Conservation (phyloP, 2,113 vertebrate genomes). For the Carassius auratus region DNA sequence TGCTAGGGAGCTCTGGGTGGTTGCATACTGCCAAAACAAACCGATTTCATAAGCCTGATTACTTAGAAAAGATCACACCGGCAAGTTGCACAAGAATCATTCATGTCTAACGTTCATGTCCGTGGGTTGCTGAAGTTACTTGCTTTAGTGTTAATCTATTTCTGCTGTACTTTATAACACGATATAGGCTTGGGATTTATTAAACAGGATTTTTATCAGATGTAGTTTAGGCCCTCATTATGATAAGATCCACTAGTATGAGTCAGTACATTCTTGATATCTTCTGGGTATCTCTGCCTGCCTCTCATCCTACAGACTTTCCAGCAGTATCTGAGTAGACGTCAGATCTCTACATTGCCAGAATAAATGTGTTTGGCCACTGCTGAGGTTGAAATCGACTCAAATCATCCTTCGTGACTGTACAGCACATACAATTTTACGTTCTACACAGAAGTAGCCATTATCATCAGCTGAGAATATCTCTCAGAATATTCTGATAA, state of each 20-base stretch:
- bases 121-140: background rate
- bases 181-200: background rate
- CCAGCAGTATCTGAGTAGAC: background rate
- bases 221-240: background rate
- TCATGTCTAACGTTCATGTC: no score
- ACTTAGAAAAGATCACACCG: background rate
- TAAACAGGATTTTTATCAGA: background rate
- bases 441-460: background rate
- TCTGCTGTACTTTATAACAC: background rate
- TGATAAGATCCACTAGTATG: background rate
- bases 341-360: background rate
- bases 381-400: background rate
- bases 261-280: background rate
- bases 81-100: background rate
- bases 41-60: background rate
- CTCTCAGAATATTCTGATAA: background rate
- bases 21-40: background rate
- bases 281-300: background rate
- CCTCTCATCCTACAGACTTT: background rate
- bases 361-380: background rate
- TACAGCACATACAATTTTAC: background rate
- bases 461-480: slow-evolving; percentile 1
- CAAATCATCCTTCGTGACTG: background rate
- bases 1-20: background rate
- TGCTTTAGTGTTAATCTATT: background rate